phyloP scores from a whole-genome alignment of 2,797 vertebrate species.

The Acomys russatus region DNA sequence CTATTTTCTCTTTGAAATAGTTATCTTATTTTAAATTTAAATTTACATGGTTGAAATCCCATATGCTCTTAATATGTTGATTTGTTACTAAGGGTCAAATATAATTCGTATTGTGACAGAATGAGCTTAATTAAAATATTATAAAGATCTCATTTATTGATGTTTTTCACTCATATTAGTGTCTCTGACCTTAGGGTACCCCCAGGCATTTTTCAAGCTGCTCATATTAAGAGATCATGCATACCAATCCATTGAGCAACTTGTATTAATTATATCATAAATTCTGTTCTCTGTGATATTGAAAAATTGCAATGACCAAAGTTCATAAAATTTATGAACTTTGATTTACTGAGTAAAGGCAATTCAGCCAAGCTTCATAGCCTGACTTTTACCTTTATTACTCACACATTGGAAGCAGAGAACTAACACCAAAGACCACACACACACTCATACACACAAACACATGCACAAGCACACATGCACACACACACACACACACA shows the following conservation, averaged over 20 bases:
- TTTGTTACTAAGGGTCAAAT: conserved; percentile 76
- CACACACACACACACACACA: background rate
- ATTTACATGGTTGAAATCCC: conserved; percentile 67
- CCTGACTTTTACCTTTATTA: background rate
- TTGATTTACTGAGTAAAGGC: background rate
- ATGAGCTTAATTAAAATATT: conserved; percentile 85
- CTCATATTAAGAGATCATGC: conserved; percentile 48
- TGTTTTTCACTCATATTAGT: conserved; percentile 80
- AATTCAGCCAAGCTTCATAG: background rate
- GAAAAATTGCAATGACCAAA: background rate
- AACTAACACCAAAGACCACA: background rate
- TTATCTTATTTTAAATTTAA: conserved; percentile 69
- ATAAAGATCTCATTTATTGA: conserved; percentile 85
- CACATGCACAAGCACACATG: background rate
- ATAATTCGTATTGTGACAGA: conserved; percentile 80
- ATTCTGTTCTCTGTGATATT: background rate
- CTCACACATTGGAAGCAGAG: too few relatives aligned
- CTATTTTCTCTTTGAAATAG: background rate
- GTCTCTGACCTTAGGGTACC: conserved; percentile 81
- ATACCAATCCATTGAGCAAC: background rate
- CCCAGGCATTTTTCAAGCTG: conserved; percentile 62
- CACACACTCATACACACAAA: too few relatives aligned
- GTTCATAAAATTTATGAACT: background rate
- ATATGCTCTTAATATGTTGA: conserved; percentile 80
- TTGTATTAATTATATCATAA: conserved; percentile 6